Evolutionary conservation across 2,797 vertebrate genomes (phyloP), one percentile per base, ranked within the genome.

Genomic region (Tokudaia tokunoshimensis): DNA sequence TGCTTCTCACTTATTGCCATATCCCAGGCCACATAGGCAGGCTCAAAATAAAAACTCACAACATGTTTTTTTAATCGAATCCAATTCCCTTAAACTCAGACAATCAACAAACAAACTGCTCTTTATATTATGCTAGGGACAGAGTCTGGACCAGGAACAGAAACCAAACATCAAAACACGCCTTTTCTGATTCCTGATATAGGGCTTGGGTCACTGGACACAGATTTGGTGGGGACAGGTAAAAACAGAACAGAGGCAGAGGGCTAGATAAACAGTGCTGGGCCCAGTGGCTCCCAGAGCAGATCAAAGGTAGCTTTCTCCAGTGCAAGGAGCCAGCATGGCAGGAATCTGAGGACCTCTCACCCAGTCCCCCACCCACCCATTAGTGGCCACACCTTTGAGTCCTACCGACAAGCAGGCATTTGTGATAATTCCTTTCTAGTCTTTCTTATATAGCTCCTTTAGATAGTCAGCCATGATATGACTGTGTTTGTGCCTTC

Each of bases 261-360:
- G 75, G 85, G 86, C 86, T 84, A 94, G 97, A 97, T 97, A 97
- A 94, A 97, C 89, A 97, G 80, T 1, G 2, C 79, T 0, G 17
- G 47, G 94, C 94, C 86, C 47, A 31, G 79, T 63, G 96, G 87
- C 94, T 96, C 63, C 92, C 20, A 11, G 78, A 50, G 59, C 89
- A 85, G 95, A 97, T 97, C 97, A 96, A 97, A 97, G 97, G 29
- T 19, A 4, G 92, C 91, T 89, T 87, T 90, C 70, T 75, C 59
- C 79, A 11, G 83, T 76, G 26, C 57, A 63, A 79, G 94, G 95
- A 96, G 94, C 94, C 31, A 91, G 97, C 95, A 22, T 88, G 89
- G 96, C 95, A 96, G 96, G 97, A 97, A 97, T 97, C 96, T n/a
- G 89, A 76, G 87, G 92, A 95, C 96, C 96, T 97, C 92, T 97